phyloP scores from a whole-genome alignment of 2,113 vertebrate species.

The Phrynosoma platyrhinos region DNA sequence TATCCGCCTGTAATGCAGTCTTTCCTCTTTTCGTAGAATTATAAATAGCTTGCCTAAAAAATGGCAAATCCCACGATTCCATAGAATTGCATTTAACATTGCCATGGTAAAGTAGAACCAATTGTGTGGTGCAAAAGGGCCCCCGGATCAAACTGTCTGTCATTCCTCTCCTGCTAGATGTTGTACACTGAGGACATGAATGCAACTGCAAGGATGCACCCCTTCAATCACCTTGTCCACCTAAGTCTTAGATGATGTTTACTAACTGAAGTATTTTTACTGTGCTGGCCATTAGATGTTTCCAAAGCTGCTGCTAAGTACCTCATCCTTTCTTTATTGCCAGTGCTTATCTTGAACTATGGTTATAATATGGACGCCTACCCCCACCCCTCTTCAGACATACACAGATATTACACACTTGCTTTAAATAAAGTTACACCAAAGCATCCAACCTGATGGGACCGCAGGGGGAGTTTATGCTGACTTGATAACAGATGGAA shows the following conservation, averaged over 20 bases:
- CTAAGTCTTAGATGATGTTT: neutral
- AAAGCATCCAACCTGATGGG: slow-evolving; percentile 61
- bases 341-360: neutral
- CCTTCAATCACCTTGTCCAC: neutral
- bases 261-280: neutral
- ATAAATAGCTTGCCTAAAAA: neutral
- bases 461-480: slow-evolving; percentile 57
- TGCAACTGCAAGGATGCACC: neutral
- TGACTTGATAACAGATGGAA: slow-evolving; percentile 64
- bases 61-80: neutral
- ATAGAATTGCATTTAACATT: neutral
- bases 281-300: neutral
- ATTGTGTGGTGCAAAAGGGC: no score
- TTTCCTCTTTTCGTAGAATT: neutral
- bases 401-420: neutral
- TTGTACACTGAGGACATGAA: neutral
- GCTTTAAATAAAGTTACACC: slow-evolving; percentile 71
- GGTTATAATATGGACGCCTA: neutral
- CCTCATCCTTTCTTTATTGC: neutral
- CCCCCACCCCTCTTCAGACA: neutral
- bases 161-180: neutral
- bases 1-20: neutral
- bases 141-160: no score
- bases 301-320: neutral
- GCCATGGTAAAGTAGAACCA: no score